Base-by-base conservation (phyloP, 2,888 invertebrate genomes). In the Branchipolynoe longqiensis region DNA sequence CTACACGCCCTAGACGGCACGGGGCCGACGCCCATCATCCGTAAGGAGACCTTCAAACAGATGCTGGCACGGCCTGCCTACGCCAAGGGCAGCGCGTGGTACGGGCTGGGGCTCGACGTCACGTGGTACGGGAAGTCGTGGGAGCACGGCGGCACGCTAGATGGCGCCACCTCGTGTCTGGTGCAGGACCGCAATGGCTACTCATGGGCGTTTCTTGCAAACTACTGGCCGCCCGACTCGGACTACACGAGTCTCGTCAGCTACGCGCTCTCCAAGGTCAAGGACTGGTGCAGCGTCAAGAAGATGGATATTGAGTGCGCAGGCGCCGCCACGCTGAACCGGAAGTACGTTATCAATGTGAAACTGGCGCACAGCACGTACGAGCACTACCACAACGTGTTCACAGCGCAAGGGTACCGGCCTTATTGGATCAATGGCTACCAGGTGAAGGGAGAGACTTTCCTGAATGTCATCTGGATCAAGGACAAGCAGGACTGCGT, bases 111-210 rank as follows among this genome's bases (percentile, higher is more conserved):
- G 14, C 86, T 92, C 73, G 91, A 92, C 85, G 88, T 92, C 6
- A 90, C 91, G 78, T 91, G 92, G 83, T 73, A 85, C 48, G 90
- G 92, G 0, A 54, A 74, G 56, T 89, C 90, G 22, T 92, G 90
- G 89, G 92, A 92, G 38, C 92, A 92, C 85, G 91, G 91, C 4
- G 92, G 92, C 0, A 90, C 90, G 8, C 91, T 92, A 91, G 92
- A 92, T 48, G 92, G 92, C 0, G 90, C 92, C 14, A 90, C 91
- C n/a, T 86, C 90, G 3, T 90, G 90, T 22, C 86, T 90, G 36
- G 87, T 88, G 59, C 89, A 89, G 74, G 88, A 90, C 59, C 88
- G 87, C 18, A 88, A 88, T 86, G 91, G 92, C 31, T 87, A 91
- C 12, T 90, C 90, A 12, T 92, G 91, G 91, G 90, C 90, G 6